phyloP scores from a whole-genome alignment of 2,797 vertebrate genomes.

The Cirrhinus mrigala region DNA sequence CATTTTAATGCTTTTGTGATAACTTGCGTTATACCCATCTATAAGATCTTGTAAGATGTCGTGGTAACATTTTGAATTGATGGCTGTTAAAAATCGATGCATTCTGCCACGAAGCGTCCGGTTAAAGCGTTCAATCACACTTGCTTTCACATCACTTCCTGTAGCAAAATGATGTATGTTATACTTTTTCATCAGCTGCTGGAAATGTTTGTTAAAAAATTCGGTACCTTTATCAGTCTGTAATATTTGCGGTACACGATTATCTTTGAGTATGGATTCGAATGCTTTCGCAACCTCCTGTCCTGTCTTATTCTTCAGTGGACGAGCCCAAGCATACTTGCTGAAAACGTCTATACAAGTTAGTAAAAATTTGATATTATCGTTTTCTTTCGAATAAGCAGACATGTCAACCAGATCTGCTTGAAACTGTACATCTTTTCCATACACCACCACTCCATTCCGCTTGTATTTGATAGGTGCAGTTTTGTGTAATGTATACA shows the following conservation, averaged over 20 bases:
- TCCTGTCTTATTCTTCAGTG: too few species aligned
- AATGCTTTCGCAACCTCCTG: too few species aligned
- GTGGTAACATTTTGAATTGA: slow-evolving; percentile 1
- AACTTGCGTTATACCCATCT: not conserved
- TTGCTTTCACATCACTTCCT: slow-evolving; percentile 11
- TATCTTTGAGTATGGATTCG: slow-evolving; percentile 21
- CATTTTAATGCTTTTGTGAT: slow-evolving; percentile 25
- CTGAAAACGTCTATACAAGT: too few species aligned
- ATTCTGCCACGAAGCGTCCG: not conserved
- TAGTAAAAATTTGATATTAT: too few species aligned
- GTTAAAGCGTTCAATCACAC: slow-evolving; percentile 15
- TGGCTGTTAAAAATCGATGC: slow-evolving; percentile 30
- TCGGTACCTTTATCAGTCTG: too few species aligned
- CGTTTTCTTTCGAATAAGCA: too few species aligned
- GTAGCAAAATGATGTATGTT: slow-evolving; percentile 18
- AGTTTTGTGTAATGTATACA: slow-evolving; percentile 8
- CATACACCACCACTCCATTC: too few species aligned
- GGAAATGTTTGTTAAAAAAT: slow-evolving; percentile 26
- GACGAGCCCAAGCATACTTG: too few species aligned
- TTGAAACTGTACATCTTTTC: too few species aligned
- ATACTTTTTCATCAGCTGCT: not conserved
- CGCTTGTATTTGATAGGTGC: not conserved
- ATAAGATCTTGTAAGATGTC: not conserved
- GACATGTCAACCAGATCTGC: too few species aligned
- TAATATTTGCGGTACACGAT: too few species aligned